Base-by-base conservation (phyloP, 64 coral and sea anemone species). In the Montipora sp. region DNA sequence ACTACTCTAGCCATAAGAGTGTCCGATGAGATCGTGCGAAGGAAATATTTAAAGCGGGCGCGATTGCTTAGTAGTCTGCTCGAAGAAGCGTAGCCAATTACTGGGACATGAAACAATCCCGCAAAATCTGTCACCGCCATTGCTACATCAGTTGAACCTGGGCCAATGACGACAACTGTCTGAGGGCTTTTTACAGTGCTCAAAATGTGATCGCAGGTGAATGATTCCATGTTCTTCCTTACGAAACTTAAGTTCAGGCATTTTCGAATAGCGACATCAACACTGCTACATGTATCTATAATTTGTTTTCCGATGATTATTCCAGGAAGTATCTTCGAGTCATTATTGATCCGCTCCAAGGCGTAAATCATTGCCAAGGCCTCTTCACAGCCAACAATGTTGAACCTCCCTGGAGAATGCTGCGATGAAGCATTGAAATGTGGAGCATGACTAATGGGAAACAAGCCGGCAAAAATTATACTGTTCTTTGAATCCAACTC, bases 61-160 rank as follows among this genome's bases (percentile, higher is more conserved):
- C 95, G 66, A 65, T 98, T 98, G 75, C 77, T 98, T 2, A 98
- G 83, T 2, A 95, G 73, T 43, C 93, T 91, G 87, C 96, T 98
- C 18, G 94, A 80, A 1, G 96, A 92, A 6, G 87, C 81, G 66
- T 90, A 95, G 19, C 93, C 85, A 2, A 98, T 88, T 9, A 98
- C 94, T 2, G 94, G 96, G 11, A 98, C 94, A 71, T 98, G 87
- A 58, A 98, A 98, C 44, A 95, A 60, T 3, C 93, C 93, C 0
- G 87, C 96, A 3, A 98, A 53, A 57, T 95, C 93, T 10, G 92
- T 94, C 0, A 97, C 92, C 3, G 95, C 92, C 77, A 97, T 97
- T 36, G 95, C 95, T 3, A 97, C 75, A 70, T 97, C 95, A 44
- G 83, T 97, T 5, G 88, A 83, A 16, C 27, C 89, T 4, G 89